Evolutionary conservation across 2,888 invertebrate species (phyloP).

Genomic region (Esperia sulphurella): DNA sequence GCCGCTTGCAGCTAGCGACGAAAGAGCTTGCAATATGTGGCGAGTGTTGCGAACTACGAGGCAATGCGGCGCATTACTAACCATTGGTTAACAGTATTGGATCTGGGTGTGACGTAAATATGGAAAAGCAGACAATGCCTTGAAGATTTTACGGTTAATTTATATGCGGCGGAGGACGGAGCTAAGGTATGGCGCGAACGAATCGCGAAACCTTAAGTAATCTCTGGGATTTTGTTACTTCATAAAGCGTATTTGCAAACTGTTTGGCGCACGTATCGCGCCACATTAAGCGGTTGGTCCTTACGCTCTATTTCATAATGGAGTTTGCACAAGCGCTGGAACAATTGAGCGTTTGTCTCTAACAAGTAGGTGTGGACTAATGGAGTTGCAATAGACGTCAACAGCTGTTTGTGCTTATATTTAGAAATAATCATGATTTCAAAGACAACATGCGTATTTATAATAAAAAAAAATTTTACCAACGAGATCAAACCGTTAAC

Average conservation of each 20-base stretch:
- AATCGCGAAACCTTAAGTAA: slow-evolving; percentile 43
- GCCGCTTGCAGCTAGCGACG: slow-evolving; percentile 45
- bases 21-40: slow-evolving; percentile 75
- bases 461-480: background rate
- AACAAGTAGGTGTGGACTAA: slow-evolving; percentile 29
- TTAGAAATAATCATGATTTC: background rate
- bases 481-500: background rate
- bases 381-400: slow-evolving; percentile 11
- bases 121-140: slow-evolving; percentile 53
- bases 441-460: background rate
- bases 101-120: slow-evolving; percentile 55
- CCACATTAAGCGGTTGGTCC: slow-evolving; percentile 51
- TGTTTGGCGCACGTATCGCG: slow-evolving; percentile 46
- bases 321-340: slow-evolving; percentile 54
- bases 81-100: slow-evolving; percentile 64
- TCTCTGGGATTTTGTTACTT: slow-evolving; percentile 54
- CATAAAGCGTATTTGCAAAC: slow-evolving; percentile 52
- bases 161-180: slow-evolving; percentile 39
- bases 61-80: slow-evolving; percentile 57
- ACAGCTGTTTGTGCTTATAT: slow-evolving; percentile 6
- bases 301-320: slow-evolving; percentile 66
- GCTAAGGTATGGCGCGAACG: slow-evolving; percentile 25
- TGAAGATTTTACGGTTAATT: slow-evolving; percentile 37
- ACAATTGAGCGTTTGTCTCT: slow-evolving; percentile 52
- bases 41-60: slow-evolving; percentile 59